Evolutionary conservation across 2,888 invertebrate species (phyloP).

Genomic region (Perithous albicinctus): DNA sequence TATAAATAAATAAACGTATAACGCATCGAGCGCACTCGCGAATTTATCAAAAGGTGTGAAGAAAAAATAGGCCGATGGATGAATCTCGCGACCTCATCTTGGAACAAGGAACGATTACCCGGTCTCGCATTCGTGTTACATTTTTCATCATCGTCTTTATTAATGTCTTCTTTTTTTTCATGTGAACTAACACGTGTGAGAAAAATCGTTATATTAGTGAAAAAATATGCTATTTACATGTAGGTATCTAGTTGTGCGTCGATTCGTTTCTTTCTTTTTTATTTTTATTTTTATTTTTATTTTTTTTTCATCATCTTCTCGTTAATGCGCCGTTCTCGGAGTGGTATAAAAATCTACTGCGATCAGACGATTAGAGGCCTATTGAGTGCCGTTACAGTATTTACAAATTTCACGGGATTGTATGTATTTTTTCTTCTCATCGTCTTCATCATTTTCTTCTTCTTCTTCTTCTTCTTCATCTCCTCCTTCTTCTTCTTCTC

Average conservation of each 20-base stretch:
- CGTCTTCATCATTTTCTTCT: constrained; percentile 14
- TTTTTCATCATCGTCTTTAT: constrained; percentile 9
- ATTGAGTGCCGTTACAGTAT: constrained; percentile 68
- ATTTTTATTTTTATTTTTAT: constrained; percentile 68
- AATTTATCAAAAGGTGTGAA: constrained; percentile 39
- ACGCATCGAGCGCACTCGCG: constrained; percentile 51
- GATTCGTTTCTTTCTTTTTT: constrained; percentile 80
- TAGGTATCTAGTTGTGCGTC: constrained; percentile 83
- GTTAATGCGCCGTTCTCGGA: constrained; percentile 66
- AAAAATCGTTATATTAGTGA: constrained; percentile 76
- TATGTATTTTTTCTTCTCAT: constrained; percentile 41
- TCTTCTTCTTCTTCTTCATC: constrained; percentile 28
- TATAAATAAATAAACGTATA: constrained; percentile 58
- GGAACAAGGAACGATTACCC: constrained; percentile 61
- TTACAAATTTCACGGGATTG: constrained; percentile 70
- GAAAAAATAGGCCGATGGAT: constrained; percentile 63
- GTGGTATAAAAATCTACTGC: constrained; percentile 83
- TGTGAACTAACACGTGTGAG: constrained; percentile 65
- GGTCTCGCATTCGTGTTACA: constrained; percentile 56
- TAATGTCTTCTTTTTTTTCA: constrained; percentile 16
- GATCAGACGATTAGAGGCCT: constrained; percentile 76
- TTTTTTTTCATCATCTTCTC: constrained; percentile 51
- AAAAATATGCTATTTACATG: constrained; percentile 84
- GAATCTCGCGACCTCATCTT: constrained; percentile 53
- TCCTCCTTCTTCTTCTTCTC: constrained; percentile 19